Percentiles rank a stretch among this genome's conserved stretches.
phyloP scores from a whole-genome alignment of 2,888 invertebrate species.

The Antheraea assamensis region DNA sequence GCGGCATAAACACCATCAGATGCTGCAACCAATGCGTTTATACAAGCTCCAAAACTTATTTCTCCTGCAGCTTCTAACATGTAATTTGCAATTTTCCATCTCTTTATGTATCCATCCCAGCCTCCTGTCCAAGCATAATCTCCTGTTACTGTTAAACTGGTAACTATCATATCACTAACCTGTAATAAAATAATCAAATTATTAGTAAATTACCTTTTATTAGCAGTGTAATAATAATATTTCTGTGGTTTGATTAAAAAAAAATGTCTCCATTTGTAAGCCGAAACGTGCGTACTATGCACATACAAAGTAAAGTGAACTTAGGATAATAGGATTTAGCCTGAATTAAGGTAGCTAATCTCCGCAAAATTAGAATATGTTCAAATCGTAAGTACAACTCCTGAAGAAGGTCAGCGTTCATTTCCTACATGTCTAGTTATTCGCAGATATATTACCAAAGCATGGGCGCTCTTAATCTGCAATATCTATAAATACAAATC shows the following conservation, averaged over 20 bases:
- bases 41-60: conserved; percentile 60
- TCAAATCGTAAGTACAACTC: background rate
- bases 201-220: too few relatives aligned
- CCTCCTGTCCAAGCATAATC: conserved; percentile 80
- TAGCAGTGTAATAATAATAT: too few relatives aligned
- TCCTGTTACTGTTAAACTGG: conserved; percentile 67
- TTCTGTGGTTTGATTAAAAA: too few relatives aligned
- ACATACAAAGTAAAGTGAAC: too few relatives aligned
- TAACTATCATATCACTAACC: conserved; percentile 78
- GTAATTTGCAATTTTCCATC: conserved; percentile 63
- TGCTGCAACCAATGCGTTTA: conserved; percentile 60
- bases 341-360: background rate
- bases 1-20: conserved; percentile 52
- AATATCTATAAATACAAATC: background rate
- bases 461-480: background rate
- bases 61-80: conserved; percentile 61
- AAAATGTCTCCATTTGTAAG: too few relatives aligned
- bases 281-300: too few relatives aligned
- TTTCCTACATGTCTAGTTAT: background rate
- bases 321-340: background rate
- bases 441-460: background rate
- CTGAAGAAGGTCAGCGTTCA: background rate
- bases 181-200: conserved; percentile 32
- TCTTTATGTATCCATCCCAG: conserved; percentile 78
- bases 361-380: background rate